A percentile compares a stretch with the other conserved stretches of the same genome.
Evolutionary conservation across 2,113 vertebrate genomes (phyloP).

Genomic region (Epinephelus lanceolatus): DNA sequence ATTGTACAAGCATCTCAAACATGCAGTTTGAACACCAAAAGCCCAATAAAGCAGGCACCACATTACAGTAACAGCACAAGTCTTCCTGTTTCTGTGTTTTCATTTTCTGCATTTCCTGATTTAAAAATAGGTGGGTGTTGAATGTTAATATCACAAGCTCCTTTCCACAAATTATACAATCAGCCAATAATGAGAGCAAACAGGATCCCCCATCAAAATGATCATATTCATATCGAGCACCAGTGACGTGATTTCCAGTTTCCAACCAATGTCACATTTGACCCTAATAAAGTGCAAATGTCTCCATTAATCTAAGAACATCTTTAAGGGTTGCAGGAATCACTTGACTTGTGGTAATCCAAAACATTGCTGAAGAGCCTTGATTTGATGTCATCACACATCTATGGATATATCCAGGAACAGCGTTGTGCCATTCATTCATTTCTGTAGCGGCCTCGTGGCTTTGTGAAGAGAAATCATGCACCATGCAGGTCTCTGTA

Average conservation of each 20-base stretch:
- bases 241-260: background rate
- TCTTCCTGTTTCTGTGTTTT: conserved; percentile 4
- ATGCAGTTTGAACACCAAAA: conserved; percentile 1
- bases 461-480: conserved; percentile 27
- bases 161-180: background rate
- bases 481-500: conserved; percentile 76
- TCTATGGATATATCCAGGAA: conserved; percentile 18
- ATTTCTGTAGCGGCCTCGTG: background rate
- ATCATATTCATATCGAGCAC: background rate
- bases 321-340: background rate
- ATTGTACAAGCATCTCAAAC: background rate
- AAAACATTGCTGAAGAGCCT: conserved; percentile 1
- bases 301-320: conserved; percentile 3
- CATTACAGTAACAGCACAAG: background rate
- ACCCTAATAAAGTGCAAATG: conserved; percentile 15
- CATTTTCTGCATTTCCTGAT: background rate
- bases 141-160: background rate
- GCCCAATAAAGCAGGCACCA: conserved; percentile 6
- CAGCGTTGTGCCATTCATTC: background rate
- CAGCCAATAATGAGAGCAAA: conserved; percentile 1
- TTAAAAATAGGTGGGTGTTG: background rate
- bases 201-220: background rate
- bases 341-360: conserved; percentile 14
- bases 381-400: conserved; percentile 10
- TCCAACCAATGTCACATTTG: background rate